Conservation (phyloP, 2,113 vertebrate genomes). For the Anoplopoma fimbria region DNA sequence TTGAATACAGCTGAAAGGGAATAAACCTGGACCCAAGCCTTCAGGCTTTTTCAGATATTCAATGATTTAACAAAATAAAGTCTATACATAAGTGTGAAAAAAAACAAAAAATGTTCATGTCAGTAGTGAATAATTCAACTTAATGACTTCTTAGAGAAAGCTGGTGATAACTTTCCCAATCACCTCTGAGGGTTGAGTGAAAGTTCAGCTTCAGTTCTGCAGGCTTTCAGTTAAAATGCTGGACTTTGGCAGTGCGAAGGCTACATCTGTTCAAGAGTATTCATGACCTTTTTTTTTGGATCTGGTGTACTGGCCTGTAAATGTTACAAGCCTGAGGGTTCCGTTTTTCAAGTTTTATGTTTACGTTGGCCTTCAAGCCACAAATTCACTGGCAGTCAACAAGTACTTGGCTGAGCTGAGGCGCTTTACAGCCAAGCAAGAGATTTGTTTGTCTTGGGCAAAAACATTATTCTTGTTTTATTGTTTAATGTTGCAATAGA, state of each 20-base stretch:
- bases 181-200: not conserved
- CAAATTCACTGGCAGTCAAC: slow-evolving; percentile 37
- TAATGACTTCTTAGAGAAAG: not conserved
- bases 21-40: not conserved
- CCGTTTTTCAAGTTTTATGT: slow-evolving; percentile 25
- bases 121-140: not conserved
- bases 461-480: slow-evolving; percentile 58
- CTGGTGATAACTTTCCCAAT: not conserved
- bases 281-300: slow-evolving; percentile 1
- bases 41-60: not conserved
- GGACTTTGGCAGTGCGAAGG: not conserved
- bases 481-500: slow-evolving; percentile 53
- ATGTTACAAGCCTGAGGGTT: slow-evolving; percentile 16
- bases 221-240: not conserved
- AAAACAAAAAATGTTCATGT: not conserved
- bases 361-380: slow-evolving; percentile 19
- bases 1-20: not conserved
- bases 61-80: not conserved
- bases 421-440: slow-evolving; percentile 32
- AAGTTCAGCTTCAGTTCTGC: slow-evolving; percentile 20
- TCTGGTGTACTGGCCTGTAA: not conserved
- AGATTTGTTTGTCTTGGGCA: slow-evolving; percentile 59
- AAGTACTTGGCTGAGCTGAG: slow-evolving; percentile 28
- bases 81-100: not conserved
- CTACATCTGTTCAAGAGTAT: slow-evolving; percentile 8